These are phyloP conservation scores for Phortica variegata DNA, from an alignment of 1,140 invertebrate genomes.

Conservation along the genomic window DNA sequence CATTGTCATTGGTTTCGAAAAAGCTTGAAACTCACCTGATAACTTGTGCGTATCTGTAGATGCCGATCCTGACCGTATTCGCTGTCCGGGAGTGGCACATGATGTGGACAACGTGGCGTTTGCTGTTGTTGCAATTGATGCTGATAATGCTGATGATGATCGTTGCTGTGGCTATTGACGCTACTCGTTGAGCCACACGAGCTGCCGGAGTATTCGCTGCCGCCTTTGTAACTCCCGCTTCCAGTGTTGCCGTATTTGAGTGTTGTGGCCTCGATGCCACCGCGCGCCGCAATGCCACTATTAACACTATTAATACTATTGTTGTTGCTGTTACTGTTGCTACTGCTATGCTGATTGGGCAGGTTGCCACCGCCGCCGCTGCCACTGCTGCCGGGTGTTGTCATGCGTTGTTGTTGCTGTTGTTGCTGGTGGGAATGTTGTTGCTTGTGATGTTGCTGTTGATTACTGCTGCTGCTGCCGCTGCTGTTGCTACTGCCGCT, in stretches of 20 bases:
- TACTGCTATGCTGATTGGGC: conserved; percentile 19
- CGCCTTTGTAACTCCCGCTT: conserved; percentile 33
- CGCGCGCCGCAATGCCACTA: conserved; percentile 41
- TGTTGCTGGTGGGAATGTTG: conserved; percentile 37
- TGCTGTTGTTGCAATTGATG: conserved; percentile 53
- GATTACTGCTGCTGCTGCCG: conserved; percentile 3
- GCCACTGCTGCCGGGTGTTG: conserved; percentile 23
- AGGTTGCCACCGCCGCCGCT: conserved; percentile 13
- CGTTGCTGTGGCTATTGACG: conserved; percentile 43
- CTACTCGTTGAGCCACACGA: conserved; percentile 25
- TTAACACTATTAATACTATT: conserved; percentile 36
- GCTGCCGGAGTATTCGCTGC: conserved; percentile 17
- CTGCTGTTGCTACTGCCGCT: conserved; percentile 23
- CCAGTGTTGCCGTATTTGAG: conserved; percentile 47
- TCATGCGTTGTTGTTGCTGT: conserved; percentile 43
- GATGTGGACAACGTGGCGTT: conserved; percentile 62
- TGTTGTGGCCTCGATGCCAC: conserved; percentile 48
- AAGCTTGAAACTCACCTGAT: conserved; percentile 57
- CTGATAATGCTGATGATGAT: conserved; percentile 55
- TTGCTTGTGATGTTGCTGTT: conserved; percentile 32
- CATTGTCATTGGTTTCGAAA: neutral
- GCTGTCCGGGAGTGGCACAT: conserved; percentile 64
- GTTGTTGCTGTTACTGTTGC: conserved; percentile 23
- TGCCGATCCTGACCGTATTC: conserved; percentile 63
- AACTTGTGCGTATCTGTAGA: conserved; percentile 62